Evolutionary conservation across 2,113 vertebrate genomes (phyloP).

Genomic region (Engraulis encrasicolus): DNA sequence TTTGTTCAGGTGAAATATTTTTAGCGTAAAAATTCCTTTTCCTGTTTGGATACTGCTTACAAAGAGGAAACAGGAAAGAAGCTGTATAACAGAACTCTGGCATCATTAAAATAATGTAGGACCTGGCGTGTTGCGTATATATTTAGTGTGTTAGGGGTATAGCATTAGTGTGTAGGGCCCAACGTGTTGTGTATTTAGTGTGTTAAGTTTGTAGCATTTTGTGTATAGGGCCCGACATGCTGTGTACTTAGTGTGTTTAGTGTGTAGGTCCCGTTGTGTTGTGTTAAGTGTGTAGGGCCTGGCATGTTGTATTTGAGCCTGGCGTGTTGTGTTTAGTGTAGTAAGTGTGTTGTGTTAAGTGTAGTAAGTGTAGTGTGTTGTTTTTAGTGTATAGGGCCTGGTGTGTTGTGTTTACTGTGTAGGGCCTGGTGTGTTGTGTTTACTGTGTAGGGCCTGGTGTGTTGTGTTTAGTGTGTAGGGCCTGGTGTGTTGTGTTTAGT

Average conservation of each 20-base stretch:
- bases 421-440: conserved; percentile 3
- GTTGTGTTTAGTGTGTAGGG: background rate
- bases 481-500: conserved; percentile 26
- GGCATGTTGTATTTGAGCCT: too few species aligned
- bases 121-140: too few species aligned
- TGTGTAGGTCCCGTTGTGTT: background rate
- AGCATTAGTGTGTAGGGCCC: too few species aligned
- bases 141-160: too few species aligned
- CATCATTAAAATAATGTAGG: background rate
- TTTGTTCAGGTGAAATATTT: conserved; percentile 58
- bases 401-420: conserved; percentile 6
- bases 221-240: too few species aligned
- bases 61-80: conserved; percentile 27
- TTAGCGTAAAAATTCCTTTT: conserved; percentile 64
- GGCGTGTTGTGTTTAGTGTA: conserved; percentile 19
- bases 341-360: conserved; percentile 16
- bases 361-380: background rate
- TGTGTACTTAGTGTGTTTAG: background rate
- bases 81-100: background rate
- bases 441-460: conserved; percentile 51
- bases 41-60: conserved; percentile 55
- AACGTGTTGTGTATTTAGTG: too few species aligned
- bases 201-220: too few species aligned
- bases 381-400: background rate
- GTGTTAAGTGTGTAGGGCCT: background rate